phyloP scores from a whole-genome alignment of 2,797 vertebrate genomes.

The Molossus molossus region DNA sequence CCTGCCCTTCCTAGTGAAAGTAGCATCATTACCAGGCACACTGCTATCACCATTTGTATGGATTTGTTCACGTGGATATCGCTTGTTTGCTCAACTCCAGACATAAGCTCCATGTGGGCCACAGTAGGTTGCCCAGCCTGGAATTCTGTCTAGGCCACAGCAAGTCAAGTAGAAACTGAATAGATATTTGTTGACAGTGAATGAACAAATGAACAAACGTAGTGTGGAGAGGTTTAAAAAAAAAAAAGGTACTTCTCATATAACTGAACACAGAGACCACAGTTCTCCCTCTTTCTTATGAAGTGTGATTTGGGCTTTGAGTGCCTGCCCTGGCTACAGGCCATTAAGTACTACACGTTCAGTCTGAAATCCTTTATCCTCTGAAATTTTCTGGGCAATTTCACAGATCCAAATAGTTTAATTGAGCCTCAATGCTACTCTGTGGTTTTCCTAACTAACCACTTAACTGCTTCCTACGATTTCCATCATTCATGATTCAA shows the following conservation, averaged over 20 bases:
- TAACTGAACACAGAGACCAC: background rate
- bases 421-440: background rate
- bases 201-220: background rate
- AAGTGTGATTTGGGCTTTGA: background rate
- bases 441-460: slow-evolving; percentile 32
- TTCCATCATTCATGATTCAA: background rate
- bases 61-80: background rate
- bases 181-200: background rate
- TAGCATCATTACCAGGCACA: background rate
- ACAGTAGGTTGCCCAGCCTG: background rate
- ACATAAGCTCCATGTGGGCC: background rate
- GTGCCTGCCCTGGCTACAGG: background rate
- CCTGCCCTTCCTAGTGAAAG: background rate
- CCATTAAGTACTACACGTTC: slow-evolving; percentile 7
- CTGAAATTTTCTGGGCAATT: slow-evolving; percentile 68
- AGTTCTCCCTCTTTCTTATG: background rate
- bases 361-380: slow-evolving; percentile 38
- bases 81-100: background rate
- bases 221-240: background rate
- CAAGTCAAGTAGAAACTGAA: background rate
- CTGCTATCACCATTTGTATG: background rate
- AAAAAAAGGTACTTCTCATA: background rate
- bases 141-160: background rate
- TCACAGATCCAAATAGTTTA: slow-evolving; percentile 43
- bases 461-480: slow-evolving; percentile 17